These are phyloP conservation scores for Synanthedon andrenaeformis DNA, from an alignment of 2,888 invertebrate species.

Conservation along the genomic window DNA sequence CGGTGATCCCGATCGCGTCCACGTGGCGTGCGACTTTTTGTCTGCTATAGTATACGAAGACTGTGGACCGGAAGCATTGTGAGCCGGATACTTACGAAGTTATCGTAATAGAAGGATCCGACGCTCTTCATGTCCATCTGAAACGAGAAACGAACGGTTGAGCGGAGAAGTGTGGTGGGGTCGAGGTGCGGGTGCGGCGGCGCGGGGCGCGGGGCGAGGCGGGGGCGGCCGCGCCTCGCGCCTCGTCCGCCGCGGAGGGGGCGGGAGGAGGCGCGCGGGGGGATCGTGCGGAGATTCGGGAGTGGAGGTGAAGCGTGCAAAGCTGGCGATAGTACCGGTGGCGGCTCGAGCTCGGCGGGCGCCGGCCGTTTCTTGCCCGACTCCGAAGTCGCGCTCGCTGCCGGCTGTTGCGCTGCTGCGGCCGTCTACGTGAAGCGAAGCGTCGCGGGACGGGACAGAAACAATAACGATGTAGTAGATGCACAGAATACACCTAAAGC, in stretches of 20 bases:
- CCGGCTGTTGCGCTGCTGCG: constrained; percentile 73
- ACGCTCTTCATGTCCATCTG: constrained; percentile 97
- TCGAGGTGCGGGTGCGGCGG: constrained; percentile 14
- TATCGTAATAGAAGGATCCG: constrained; percentile 96
- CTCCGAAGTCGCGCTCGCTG: constrained; percentile 77
- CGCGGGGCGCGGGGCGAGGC: constrained; percentile 22
- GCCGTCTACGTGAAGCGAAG: constrained; percentile 71
- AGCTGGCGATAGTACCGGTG: constrained; percentile 90
- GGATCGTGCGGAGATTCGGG: constrained; percentile 36
- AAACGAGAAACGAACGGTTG: constrained; percentile 72
- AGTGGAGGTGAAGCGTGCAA: constrained; percentile 73
- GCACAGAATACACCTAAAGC: constrained; percentile 71
- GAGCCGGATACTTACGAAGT: constrained; percentile 84
- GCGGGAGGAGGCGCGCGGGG: constrained; percentile 24
- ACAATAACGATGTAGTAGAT: constrained; percentile 71
- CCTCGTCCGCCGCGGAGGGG: constrained; percentile 22
- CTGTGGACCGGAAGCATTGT: background rate
- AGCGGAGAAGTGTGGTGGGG: constrained; percentile 36
- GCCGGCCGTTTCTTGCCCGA: constrained; percentile 94
- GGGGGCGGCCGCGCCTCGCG: constrained; percentile 37
- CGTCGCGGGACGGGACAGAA: constrained; percentile 71
- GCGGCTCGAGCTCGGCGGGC: constrained; percentile 74
- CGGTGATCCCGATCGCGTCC: background rate
- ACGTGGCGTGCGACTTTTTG: no score
- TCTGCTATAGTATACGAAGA: no score